A percentile compares a stretch with the other conserved stretches of the same genome.
phyloP scores from a whole-genome alignment of 2,797 vertebrate genomes.

The Atherinosoma microstoma region DNA sequence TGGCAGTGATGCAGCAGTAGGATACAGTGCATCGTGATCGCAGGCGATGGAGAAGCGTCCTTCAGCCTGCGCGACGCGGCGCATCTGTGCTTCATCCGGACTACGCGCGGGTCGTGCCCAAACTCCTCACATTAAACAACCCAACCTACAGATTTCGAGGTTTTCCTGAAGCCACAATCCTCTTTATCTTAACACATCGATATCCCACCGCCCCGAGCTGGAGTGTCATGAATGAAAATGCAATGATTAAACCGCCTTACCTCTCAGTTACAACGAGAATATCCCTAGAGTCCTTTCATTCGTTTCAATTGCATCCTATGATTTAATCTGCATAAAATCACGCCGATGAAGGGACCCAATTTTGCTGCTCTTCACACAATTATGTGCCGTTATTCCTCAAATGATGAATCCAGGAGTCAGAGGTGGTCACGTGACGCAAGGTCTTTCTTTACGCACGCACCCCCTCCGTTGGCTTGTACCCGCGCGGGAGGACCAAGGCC shows the following conservation, averaged over 20 bases:
- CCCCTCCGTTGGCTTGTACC: constrained; percentile 23
- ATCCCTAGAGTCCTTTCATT: constrained; percentile 53
- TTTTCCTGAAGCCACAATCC: neutral
- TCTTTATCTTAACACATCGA: neutral
- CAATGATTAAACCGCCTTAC: constrained; percentile 57
- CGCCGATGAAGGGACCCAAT: constrained; percentile 6
- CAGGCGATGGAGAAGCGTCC: constrained; percentile 78
- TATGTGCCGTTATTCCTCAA: constrained; percentile 49
- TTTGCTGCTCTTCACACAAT: constrained; percentile 12
- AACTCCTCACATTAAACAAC: constrained; percentile 1
- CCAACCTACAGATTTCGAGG: neutral
- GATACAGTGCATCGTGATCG: constrained; percentile 62
- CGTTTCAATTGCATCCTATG: constrained; percentile 64
- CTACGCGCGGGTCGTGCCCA: constrained; percentile 29
- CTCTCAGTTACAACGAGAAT: constrained; percentile 49
- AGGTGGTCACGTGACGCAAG: constrained; percentile 73
- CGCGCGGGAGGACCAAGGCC: constrained; percentile 34
- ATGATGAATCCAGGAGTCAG: constrained; percentile 66
- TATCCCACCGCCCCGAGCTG: neutral
- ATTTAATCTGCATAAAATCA: constrained; percentile 17
- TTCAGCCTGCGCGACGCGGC: constrained; percentile 72
- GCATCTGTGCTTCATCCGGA: constrained; percentile 46
- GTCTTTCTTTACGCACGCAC: constrained; percentile 60
- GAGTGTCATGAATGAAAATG: constrained; percentile 53
- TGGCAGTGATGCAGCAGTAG: constrained; percentile 61